A percentile compares a stretch with the other conserved stretches of the same genome.
Evolutionary conservation across 2,888 invertebrate species (phyloP).

Genomic region (Eilema griseolum): DNA sequence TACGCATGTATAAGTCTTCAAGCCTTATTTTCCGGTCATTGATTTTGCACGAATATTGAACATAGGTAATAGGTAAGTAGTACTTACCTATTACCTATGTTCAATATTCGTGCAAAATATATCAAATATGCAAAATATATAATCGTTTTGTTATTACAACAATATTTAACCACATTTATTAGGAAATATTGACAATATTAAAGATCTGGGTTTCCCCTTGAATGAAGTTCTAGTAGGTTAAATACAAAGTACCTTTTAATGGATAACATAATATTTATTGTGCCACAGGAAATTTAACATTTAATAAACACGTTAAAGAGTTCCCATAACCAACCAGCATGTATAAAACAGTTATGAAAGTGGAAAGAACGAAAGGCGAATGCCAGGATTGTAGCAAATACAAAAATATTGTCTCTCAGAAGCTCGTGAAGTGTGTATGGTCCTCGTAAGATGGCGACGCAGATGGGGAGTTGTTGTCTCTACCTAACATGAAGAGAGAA

Average conservation of each 20-base stretch:
- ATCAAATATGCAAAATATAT: no score
- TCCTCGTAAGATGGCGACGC: no score
- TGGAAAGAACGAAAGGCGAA: no score
- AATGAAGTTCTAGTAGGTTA: neutral
- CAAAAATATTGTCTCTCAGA: neutral
- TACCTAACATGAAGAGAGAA: neutral
- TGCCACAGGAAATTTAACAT: neutral
- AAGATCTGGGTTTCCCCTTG: neutral
- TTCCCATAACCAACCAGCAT: neutral
- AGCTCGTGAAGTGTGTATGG: no score
- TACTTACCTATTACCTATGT: no score
- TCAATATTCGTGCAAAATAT: no score
- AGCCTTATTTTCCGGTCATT: neutral
- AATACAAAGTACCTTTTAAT: neutral
- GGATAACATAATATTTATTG: neutral
- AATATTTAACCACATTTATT: neutral
- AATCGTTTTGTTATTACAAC: neutral
- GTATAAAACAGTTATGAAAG: neutral
- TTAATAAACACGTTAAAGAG: neutral
- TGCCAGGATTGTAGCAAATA: neutral
- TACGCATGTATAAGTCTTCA: conserved; percentile 11
- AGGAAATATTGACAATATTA: neutral
- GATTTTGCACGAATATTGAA: neutral
- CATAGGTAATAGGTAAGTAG: neutral
- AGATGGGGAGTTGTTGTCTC: neutral